Base-by-base conservation (phyloP, 2,797 vertebrate genomes). In the Spondyliosoma cantharus region DNA sequence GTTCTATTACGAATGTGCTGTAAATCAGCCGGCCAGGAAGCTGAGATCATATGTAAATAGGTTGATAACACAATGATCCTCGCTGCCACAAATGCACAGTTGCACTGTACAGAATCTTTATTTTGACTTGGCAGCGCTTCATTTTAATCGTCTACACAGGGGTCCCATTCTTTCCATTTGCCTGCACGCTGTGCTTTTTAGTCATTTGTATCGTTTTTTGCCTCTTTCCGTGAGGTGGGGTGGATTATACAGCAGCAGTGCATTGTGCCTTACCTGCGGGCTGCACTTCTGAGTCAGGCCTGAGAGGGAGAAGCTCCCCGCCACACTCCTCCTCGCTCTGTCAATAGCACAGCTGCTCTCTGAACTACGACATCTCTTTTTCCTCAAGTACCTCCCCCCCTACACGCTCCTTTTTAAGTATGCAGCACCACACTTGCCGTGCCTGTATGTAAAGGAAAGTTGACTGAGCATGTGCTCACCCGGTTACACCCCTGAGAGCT, bases 141-240 rank as follows among this genome's bases (percentile, higher is more conserved):
- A 63, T 83, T 86, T 86, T 45, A 45, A 64, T 83, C 62, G 71
- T 58, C 70, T 68, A 78, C 57, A 24, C 71, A 50, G 48, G 57
- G 2, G 56, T 82, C 42, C 11, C 20, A 48, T 52, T 70, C 52
- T 59, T 43, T 74, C 54, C 17, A 29, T 65, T 74, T 77, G 62
- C 22, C 59, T 25, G n/a, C 74, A 73, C 67, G 49, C 75, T 79
- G 42, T 53, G 24, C 61, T 83, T n/a, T 82, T 56, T 57, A 29
- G 59, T 53, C 4, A 12, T 74, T 54, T 74, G 52, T 64, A 62
- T 62, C 0, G 58, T 69, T 75, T 75, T 32, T 45, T 20, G 71
- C 16, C 43, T 68, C 27, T 64, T 80, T 74, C 32, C 1, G 52
- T 43, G 22, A 54, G 46, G 48, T 43, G 46, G 25, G 60, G 29